These are phyloP conservation scores for Schizothorax lantsangensis DNA, from an alignment of 2,797 vertebrate genomes.

Conservation along the genomic window DNA sequence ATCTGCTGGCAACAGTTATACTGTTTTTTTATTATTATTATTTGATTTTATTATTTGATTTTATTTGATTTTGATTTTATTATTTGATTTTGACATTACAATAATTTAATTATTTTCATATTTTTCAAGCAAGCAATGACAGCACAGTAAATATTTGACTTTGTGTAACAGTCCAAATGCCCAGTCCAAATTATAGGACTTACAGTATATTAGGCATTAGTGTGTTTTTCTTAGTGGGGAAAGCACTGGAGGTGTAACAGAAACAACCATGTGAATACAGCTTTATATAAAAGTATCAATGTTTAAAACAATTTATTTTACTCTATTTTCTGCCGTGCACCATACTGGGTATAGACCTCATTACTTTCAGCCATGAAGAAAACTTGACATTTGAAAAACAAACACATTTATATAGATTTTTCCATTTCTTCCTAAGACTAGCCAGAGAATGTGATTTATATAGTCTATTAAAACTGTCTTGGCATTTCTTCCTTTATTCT, in stretches of 20 bases:
- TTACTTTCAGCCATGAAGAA: conserved; percentile 18
- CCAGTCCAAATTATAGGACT: neutral
- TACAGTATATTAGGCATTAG: neutral
- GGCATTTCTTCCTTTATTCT: conserved; percentile 10
- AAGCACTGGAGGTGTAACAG: neutral
- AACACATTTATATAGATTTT: conserved; percentile 9
- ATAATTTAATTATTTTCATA: neutral
- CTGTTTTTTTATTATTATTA: neutral
- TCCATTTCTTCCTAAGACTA: conserved; percentile 6
- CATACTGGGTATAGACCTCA: neutral
- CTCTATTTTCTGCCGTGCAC: neutral
- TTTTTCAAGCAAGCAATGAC: neutral
- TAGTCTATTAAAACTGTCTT: conserved; percentile 16
- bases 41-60: too few relatives aligned
- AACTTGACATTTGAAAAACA: conserved; percentile 26
- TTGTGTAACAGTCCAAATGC: neutral
- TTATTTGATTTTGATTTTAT: neutral
- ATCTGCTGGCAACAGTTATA: neutral
- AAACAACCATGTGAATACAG: neutral
- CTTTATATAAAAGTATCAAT: neutral
- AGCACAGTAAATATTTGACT: neutral
- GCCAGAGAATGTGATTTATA: conserved; percentile 28
- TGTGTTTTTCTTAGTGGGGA: neutral
- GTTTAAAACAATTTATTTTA: neutral
- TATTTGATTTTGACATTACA: neutral